Evolutionary conservation across 23 tunicate species (phyloP).

Genomic region (Botrylloides violaceus): DNA sequence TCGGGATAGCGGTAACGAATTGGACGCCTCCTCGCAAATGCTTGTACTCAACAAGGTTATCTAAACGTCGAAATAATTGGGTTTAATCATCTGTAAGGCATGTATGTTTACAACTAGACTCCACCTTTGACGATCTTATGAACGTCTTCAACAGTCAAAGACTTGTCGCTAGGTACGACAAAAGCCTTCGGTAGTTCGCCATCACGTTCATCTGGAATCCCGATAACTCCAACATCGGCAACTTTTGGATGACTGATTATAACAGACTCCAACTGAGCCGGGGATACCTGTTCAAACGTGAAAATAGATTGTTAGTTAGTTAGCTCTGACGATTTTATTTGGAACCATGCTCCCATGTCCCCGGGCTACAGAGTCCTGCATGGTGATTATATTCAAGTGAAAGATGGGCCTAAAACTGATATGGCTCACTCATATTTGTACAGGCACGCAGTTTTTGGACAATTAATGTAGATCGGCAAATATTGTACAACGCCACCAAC

Average conservation of each 20-base stretch:
- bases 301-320: too few species aligned
- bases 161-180: background rate
- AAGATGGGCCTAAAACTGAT: too few species aligned
- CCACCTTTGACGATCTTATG: background rate
- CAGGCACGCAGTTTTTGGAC: too few species aligned
- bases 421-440: too few species aligned
- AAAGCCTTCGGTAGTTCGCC: background rate
- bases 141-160: background rate
- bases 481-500: too few species aligned
- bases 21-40: slow-evolving; percentile 20
- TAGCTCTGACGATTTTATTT: too few species aligned
- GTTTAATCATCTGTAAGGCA: too few species aligned
- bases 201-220: background rate
- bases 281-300: background rate
- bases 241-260: background rate
- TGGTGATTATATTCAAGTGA: too few species aligned
- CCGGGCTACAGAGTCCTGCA: too few species aligned
- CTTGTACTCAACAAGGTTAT: slow-evolving; percentile 3
- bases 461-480: too few species aligned
- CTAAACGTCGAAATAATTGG: too few species aligned
- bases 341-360: too few species aligned
- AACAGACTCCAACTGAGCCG: background rate
- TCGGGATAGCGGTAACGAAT: slow-evolving; percentile 7
- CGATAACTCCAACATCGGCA: background rate
- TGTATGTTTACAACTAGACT: background rate